phyloP scores from a whole-genome alignment of 2,113 vertebrate genomes.

The Typhlomys cinereus region DNA sequence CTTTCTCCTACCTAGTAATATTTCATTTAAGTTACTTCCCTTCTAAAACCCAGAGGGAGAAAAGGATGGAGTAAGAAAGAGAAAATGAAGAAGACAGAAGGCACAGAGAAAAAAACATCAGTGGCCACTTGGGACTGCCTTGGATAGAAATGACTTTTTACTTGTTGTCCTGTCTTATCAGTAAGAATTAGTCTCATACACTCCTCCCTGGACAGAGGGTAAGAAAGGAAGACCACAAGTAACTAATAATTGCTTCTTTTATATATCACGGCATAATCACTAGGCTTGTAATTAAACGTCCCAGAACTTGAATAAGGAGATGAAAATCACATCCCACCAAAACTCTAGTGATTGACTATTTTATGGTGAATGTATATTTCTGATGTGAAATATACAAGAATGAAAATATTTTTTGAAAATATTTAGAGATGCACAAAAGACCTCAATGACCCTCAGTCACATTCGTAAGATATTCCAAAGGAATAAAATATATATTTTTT shows the following conservation, averaged over 20 bases:
- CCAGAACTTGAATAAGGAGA: neutral
- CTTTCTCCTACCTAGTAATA: neutral
- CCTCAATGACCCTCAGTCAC: neutral
- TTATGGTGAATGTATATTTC: neutral
- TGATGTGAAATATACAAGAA: neutral
- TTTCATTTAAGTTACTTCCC: neutral
- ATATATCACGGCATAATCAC: neutral
- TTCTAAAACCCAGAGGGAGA: neutral
- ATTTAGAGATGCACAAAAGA: neutral
- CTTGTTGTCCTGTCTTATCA: neutral
- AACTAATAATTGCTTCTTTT: neutral
- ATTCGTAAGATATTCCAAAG: neutral
- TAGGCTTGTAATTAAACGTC: neutral
- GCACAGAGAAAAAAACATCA: neutral
- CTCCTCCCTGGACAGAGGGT: neutral
- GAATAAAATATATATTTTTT: neutral
- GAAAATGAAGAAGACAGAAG: neutral
- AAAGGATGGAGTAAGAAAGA: accelerated
- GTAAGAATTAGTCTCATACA: neutral
- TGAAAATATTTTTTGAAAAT: neutral
- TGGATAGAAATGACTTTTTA: neutral
- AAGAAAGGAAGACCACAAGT: neutral
- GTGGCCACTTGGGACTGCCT: neutral
- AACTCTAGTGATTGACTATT: neutral
- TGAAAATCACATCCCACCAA: neutral